phyloP scores from a whole-genome alignment of 2,888 invertebrate species.

The Gymnosoma rotundatum region DNA sequence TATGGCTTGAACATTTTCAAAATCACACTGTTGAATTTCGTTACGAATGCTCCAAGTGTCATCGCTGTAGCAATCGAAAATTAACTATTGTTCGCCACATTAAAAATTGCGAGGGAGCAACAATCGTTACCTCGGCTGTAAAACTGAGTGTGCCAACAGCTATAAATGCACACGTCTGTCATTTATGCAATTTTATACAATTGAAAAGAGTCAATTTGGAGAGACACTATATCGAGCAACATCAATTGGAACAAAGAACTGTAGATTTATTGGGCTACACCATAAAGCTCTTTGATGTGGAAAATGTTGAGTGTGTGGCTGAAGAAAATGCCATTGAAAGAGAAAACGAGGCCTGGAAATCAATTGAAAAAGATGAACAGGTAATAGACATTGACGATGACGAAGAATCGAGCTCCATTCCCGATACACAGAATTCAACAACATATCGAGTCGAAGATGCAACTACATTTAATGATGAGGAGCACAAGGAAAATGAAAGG shows the following conservation, averaged over 20 bases:
- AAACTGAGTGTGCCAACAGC: constrained; percentile 42
- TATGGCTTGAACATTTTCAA: constrained; percentile 86
- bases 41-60: constrained; percentile 86
- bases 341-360: constrained; percentile 59
- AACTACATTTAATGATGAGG: not conserved
- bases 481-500: not conserved
- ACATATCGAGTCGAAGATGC: not conserved
- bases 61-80: constrained; percentile 50
- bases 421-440: not conserved
- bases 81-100: constrained; percentile 35
- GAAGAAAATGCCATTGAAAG: constrained; percentile 43
- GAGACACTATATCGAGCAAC: constrained; percentile 83
- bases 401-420: constrained; percentile 17
- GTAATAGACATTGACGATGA: constrained; percentile 59
- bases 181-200: constrained; percentile 89
- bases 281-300: constrained; percentile 70
- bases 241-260: constrained; percentile 71
- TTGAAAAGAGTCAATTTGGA: constrained; percentile 85
- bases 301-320: constrained; percentile 65
- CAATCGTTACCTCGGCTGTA: constrained; percentile 43
- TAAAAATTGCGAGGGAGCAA: constrained; percentile 60
- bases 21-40: constrained; percentile 91
- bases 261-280: constrained; percentile 67
- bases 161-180: constrained; percentile 85
- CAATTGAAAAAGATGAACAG: constrained; percentile 50